Conservation (phyloP, 2,888 invertebrate genomes). For the Protodeltote pygarga region DNA sequence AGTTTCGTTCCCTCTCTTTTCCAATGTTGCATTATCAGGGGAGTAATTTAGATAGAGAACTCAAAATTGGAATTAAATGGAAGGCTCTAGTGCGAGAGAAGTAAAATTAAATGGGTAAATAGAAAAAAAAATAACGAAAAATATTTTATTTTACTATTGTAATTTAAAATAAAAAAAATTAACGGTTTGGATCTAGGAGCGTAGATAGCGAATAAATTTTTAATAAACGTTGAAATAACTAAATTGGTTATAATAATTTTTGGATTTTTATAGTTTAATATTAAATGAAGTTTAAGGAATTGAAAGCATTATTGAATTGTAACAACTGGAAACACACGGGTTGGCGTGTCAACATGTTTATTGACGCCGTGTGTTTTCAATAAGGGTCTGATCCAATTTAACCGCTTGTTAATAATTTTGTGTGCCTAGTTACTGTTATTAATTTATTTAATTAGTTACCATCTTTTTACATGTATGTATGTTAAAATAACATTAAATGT, state of each 20-base stretch:
- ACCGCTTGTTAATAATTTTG: conserved; percentile 7
- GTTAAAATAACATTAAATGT: conserved; percentile 8
- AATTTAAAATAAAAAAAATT: conserved; percentile 62
- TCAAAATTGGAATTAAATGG: conserved; percentile 50
- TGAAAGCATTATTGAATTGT: conserved; percentile 49
- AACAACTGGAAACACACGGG: conserved; percentile 33
- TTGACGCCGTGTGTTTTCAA: conserved; percentile 18
- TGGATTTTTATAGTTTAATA: conserved; percentile 15
- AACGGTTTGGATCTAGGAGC: conserved; percentile 60
- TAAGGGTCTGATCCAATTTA: conserved; percentile 17
- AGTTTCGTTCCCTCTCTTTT: conserved; percentile 21
- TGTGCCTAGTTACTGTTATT: conserved; percentile 9
- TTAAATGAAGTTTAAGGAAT: conserved; percentile 42
- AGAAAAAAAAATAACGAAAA: conserved; percentile 52
- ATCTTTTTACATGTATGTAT: conserved; percentile 22
- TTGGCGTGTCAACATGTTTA: conserved; percentile 24
- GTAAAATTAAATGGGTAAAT: conserved; percentile 50
- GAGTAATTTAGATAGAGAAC: conserved; percentile 46
- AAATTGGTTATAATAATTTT: conserved; percentile 7
- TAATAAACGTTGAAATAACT: conserved; percentile 24
- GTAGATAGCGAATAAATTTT: conserved; percentile 78
- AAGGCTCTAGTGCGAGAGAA: conserved; percentile 45
- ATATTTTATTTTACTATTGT: conserved; percentile 66
- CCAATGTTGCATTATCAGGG: conserved; percentile 38
- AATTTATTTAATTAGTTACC: conserved; percentile 20